phyloP scores from a whole-genome alignment of 2,888 invertebrate species.

The Rhamnusium bicolor region DNA sequence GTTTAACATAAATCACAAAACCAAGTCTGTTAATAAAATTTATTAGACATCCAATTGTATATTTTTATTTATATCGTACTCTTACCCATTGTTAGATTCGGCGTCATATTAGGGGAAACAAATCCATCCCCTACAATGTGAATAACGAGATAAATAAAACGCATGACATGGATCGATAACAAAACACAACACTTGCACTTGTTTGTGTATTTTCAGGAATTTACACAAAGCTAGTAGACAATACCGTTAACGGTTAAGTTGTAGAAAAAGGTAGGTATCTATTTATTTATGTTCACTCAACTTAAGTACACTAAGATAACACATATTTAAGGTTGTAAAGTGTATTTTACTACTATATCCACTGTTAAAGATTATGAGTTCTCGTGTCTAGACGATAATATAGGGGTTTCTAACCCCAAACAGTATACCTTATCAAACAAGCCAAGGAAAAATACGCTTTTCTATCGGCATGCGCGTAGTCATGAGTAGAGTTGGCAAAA shows the following conservation, averaged over 20 bases:
- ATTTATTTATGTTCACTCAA: conserved; percentile 3
- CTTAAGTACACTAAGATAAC: conserved; percentile 17
- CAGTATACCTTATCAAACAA: conserved; percentile 6
- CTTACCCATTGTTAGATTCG: conserved; percentile 14
- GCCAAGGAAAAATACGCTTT: background rate
- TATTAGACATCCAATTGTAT: background rate
- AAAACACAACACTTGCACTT: conserved; percentile 28
- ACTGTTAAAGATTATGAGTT: background rate
- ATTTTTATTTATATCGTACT: background rate
- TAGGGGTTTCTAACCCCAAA: conserved; percentile 31
- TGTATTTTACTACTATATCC: conserved; percentile 1
- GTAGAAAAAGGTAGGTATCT: background rate
- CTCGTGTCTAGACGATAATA: conserved; percentile 21
- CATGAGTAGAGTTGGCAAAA: background rate
- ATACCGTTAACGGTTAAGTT: background rate
- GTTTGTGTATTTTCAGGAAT: conserved; percentile 20
- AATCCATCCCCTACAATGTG: conserved; percentile 19
- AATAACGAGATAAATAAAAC: conserved; percentile 7
- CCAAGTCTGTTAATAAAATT: background rate
- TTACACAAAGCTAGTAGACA: background rate
- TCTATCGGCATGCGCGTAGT: conserved; percentile 12
- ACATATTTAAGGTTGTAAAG: conserved; percentile 6
- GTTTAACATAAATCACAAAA: background rate
- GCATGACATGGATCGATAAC: conserved; percentile 28
- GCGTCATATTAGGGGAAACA: background rate